Conservation (phyloP, 2,113 vertebrate genomes). For the Poeciliopsis retropinna region DNA sequence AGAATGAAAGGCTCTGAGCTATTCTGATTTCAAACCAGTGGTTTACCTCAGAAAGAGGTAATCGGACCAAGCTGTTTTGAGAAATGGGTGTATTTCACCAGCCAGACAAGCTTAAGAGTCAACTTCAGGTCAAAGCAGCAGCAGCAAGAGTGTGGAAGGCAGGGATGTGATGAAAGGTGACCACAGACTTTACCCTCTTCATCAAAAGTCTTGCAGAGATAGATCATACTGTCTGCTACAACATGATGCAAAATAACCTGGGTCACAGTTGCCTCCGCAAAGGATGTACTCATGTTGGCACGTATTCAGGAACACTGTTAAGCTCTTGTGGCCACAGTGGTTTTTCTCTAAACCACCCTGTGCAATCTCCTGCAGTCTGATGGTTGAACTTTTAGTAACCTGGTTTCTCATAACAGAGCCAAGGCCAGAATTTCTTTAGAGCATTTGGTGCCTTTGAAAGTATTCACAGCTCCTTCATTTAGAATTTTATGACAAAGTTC, state of each 20-base stretch:
- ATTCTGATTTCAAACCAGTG: conserved; percentile 9
- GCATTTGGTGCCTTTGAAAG: no score
- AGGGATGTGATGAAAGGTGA: conserved; percentile 11
- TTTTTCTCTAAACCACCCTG: conserved; percentile 25
- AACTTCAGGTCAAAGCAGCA: conserved; percentile 21
- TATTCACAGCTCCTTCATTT: background rate
- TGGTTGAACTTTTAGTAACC: conserved; percentile 57
- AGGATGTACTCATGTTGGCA: conserved; percentile 23
- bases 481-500: background rate
- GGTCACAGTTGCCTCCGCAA: conserved; percentile 30
- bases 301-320: background rate
- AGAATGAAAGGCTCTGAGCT: background rate
- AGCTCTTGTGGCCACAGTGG: conserved; percentile 8
- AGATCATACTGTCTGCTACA: conserved; percentile 28
- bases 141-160: background rate
- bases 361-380: conserved; percentile 29
- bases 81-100: conserved; percentile 11
- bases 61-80: conserved; percentile 19
- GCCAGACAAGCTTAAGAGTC: background rate
- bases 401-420: conserved; percentile 9
- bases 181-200: conserved; percentile 23
- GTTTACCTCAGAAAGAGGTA: background rate
- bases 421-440: conserved; percentile 22
- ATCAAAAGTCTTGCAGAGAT: conserved; percentile 20
- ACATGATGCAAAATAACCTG: conserved; percentile 31